A percentile compares a stretch with the other conserved stretches of the same genome.
These are phyloP conservation scores for Nemotelus nigrinus DNA, from an alignment of 2,888 invertebrate species.

Conservation along the genomic window DNA sequence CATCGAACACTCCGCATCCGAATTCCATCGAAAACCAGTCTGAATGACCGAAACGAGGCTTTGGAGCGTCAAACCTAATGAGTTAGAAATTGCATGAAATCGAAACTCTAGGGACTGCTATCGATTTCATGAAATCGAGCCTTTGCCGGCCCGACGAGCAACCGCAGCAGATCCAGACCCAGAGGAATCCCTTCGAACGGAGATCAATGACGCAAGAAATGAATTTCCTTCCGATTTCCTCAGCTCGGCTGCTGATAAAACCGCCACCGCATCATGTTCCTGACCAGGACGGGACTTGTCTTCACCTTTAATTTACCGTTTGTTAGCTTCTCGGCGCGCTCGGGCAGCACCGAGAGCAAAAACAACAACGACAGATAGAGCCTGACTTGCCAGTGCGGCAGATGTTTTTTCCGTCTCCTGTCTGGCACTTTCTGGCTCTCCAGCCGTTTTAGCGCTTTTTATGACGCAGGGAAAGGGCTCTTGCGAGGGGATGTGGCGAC, in stretches of 20 bases:
- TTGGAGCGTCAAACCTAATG: conserved; percentile 46
- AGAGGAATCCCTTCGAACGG: conserved; percentile 20
- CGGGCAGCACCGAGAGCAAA: background rate
- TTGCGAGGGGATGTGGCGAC: background rate
- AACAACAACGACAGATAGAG: background rate
- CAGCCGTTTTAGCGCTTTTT: conserved; percentile 6
- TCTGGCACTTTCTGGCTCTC: conserved; percentile 14
- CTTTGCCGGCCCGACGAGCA: background rate
- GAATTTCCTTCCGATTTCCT: conserved; percentile 50
- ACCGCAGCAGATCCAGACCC: conserved; percentile 8
- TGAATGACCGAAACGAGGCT: no score
- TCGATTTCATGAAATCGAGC: conserved; percentile 43
- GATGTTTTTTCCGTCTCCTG: conserved; percentile 35
- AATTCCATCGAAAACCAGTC: no score
- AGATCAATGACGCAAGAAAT: conserved; percentile 51
- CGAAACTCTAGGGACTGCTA: conserved; percentile 42
- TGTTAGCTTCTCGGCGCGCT: background rate
- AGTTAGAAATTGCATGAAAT: conserved; percentile 49
- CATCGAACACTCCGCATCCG: no score
- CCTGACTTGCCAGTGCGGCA: conserved; percentile 4
- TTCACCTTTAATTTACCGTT: conserved; percentile 1
- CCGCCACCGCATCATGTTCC: conserved; percentile 29
- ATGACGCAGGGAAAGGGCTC: background rate
- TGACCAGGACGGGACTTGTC: background rate
- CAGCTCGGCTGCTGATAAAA: background rate